Percentiles rank a stretch among this genome's conserved stretches.
Evolutionary conservation across 1,140 invertebrate genomes (phyloP).

Genomic region (Cylas formicarius): DNA sequence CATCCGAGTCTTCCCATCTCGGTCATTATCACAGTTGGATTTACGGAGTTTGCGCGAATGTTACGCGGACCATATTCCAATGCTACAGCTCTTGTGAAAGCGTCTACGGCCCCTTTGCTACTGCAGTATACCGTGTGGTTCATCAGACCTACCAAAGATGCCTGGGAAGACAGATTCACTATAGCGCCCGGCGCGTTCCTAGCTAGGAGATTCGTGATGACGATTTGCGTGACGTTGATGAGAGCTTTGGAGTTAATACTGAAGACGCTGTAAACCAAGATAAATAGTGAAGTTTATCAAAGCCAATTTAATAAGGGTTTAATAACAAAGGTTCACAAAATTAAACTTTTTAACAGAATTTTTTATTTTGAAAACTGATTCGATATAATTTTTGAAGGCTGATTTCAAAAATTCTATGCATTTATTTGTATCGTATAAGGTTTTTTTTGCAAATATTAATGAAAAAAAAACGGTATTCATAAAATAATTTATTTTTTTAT

Average conservation of each 20-base stretch:
- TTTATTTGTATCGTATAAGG: too few relatives aligned
- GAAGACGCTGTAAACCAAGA: conserved; percentile 54
- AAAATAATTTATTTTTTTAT: too few relatives aligned
- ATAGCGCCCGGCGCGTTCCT: conserved; percentile 65
- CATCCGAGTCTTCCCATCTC: conserved; percentile 77
- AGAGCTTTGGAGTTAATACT: conserved; percentile 77
- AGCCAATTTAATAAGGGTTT: too few relatives aligned
- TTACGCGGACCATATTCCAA: conserved; percentile 78
- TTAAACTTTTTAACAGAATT: too few relatives aligned
- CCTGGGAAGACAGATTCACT: conserved; percentile 87
- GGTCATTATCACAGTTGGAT: conserved; percentile 86
- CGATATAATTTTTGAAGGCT: too few relatives aligned
- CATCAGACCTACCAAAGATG: conserved; percentile 56
- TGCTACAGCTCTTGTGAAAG: conserved; percentile 67
- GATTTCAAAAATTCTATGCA: too few relatives aligned
- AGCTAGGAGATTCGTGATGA: conserved; percentile 64
- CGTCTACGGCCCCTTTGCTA: conserved; percentile 60
- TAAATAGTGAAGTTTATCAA: conserved; percentile 8
- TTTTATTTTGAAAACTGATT: too few relatives aligned
- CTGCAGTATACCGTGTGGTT: conserved; percentile 56
- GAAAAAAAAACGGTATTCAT: too few relatives aligned
- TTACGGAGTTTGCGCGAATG: conserved; percentile 82
- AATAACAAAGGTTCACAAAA: too few relatives aligned
- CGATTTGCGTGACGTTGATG: conserved; percentile 74
- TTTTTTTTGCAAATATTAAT: too few relatives aligned